A percentile compares a stretch with the other conserved stretches of the same genome.
Evolutionary conservation across 2,888 invertebrate species (phyloP).

Genomic region (Rhorus exstirpatorius): DNA sequence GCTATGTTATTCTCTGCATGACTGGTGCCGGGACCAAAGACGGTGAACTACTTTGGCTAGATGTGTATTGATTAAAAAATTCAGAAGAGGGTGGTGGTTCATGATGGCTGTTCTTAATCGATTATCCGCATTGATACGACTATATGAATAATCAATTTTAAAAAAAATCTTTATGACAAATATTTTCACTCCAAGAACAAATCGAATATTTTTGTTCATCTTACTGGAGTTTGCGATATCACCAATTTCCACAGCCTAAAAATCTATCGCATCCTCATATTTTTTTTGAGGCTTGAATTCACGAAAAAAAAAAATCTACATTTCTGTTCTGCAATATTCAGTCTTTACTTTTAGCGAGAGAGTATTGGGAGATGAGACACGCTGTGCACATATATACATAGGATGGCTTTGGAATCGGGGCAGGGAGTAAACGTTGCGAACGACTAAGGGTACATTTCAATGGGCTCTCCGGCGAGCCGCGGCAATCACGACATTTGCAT

Average conservation of each 20-base stretch:
- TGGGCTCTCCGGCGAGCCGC: conserved; percentile 35
- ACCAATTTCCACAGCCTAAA: neutral
- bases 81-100: too few relatives aligned
- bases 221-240: too few relatives aligned
- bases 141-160: too few relatives aligned
- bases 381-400: neutral
- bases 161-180: too few relatives aligned
- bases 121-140: too few relatives aligned
- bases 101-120: too few relatives aligned
- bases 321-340: neutral
- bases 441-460: conserved; percentile 43
- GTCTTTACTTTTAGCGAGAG: too few relatives aligned
- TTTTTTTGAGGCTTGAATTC: too few relatives aligned
- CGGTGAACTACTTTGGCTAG: neutral
- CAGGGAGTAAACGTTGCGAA: conserved; percentile 35
- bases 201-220: too few relatives aligned
- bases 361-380: neutral
- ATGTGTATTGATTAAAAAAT: neutral
- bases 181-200: too few relatives aligned
- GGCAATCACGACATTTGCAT: conserved; percentile 58
- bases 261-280: neutral
- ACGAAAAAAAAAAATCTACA: neutral
- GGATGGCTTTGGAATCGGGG: neutral
- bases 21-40: conserved; percentile 13
- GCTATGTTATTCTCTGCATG: conserved; percentile 16